Base-by-base conservation (phyloP, 2,888 invertebrate species). In the Blastobasis lacticolella region DNA sequence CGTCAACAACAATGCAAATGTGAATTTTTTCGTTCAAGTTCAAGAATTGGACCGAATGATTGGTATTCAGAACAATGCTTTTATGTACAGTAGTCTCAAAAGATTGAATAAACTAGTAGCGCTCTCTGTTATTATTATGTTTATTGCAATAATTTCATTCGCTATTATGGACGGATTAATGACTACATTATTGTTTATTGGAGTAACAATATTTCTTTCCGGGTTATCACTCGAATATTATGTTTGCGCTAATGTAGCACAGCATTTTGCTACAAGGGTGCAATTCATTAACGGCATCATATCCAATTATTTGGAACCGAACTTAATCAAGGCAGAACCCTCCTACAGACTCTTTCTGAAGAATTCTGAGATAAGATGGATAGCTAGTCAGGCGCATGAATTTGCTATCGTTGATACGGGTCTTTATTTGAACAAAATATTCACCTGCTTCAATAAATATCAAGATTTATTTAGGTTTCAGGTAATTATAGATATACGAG, bases 41-140 rank as follows among this genome's bases (percentile, higher is more conserved):
- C 81, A 84, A 60, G 63, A 73, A 56, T 66, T 81, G 4, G 80
- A 83, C 49, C 68, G 76, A 23, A 52, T 69, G 1, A 72, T 83
- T 72, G 69, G 67, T 37, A 57, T 80, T 23, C 61, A 75, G 10
- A 62, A 64, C 5, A 73, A 66, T 45, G 64, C 64, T 51, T 49
- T 36, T 7, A 56, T 78, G 3, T 67, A 72, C 47, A 9, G 40
- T 4, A 51, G 68, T 1, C 46, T 71, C 44, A 61, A 60, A 48
- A 56, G 54, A 36, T 54, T 56, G 5, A 71, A 71, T 53, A 44
- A 55, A 8, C 5, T 52, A 5, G 61, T 66, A 4, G 44, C 73
- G 9, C n/a, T 51, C 0, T 10, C 54, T 10, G 42, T 69, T 4
- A 10, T 50, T 2, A 3, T 70, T 6, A 6, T 46, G 49, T 49